Conservation (phyloP, 2,888 invertebrate species). For the Emmelina monodactyla region DNA sequence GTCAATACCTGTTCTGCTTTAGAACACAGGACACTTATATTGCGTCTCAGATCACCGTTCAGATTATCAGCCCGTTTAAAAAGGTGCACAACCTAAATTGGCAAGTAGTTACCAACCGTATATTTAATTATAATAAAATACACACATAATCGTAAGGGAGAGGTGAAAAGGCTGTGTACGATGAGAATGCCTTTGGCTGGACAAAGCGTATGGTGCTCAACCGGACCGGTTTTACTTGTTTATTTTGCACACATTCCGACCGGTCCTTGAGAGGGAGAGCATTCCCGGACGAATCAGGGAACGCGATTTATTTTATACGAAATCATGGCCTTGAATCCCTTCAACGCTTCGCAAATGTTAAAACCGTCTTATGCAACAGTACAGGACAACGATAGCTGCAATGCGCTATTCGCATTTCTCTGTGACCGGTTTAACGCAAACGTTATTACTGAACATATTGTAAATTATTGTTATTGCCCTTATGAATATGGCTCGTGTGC, state of each 20-base stretch:
- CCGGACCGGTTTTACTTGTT: conserved; percentile 56
- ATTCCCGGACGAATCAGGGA: conserved; percentile 46
- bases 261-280: conserved; percentile 46
- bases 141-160: conserved; percentile 23
- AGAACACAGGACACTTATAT: no score
- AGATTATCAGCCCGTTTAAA: no score
- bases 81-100: no score
- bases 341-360: background rate
- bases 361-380: background rate
- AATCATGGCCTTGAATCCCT: conserved; percentile 45
- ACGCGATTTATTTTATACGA: conserved; percentile 35
- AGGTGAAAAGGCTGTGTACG: conserved; percentile 32
- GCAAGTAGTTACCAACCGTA: no score
- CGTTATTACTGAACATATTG: conserved; percentile 1
- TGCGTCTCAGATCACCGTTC: no score
- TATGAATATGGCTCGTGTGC: conserved; percentile 7
- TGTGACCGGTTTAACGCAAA: background rate
- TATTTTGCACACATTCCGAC: conserved; percentile 64
- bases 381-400: conserved; percentile 1
- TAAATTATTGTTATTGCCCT: background rate
- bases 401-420: background rate
- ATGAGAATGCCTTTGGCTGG: conserved; percentile 26
- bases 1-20: no score
- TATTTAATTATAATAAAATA: no score
- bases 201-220: conserved; percentile 46